Percentiles rank a stretch among this genome's conserved stretches.
Conservation (phyloP, 2,113 vertebrate species). For the Clupea harengus region DNA sequence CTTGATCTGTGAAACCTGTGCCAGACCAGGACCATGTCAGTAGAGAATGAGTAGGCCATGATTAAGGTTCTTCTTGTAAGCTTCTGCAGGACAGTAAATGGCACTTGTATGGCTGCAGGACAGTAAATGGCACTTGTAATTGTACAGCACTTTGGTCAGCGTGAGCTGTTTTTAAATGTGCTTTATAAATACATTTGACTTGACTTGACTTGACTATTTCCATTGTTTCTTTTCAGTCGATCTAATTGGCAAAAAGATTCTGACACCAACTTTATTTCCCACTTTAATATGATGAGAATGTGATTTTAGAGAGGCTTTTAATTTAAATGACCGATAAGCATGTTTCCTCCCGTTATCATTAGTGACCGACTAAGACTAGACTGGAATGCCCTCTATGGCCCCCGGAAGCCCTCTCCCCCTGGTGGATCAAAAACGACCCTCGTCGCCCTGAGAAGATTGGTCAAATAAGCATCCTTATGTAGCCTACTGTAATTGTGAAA, state of each 20-base stretch:
- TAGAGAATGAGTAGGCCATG: too few species aligned
- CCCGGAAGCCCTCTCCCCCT: neutral
- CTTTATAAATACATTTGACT: too few species aligned
- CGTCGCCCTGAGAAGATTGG: neutral
- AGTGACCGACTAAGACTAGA: neutral
- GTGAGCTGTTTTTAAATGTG: too few species aligned
- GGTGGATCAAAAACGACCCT: neutral
- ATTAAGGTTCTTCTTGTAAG: too few species aligned
- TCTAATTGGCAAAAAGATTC: neutral
- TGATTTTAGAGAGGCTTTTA: neutral
- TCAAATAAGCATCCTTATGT: neutral
- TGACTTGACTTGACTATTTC: too few species aligned
- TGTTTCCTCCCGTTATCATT: neutral
- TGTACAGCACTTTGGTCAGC: too few species aligned
- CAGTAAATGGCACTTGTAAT: too few species aligned
- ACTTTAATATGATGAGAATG: neutral
- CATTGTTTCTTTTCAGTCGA: too few species aligned
- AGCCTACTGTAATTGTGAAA: neutral
- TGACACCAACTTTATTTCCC: neutral
- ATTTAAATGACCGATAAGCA: neutral
- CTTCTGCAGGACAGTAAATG: too few species aligned
- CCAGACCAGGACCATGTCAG: too few species aligned
- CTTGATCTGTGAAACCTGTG: too few species aligned
- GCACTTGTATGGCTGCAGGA: too few species aligned
- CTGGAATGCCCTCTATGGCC: neutral